phyloP scores from a whole-genome alignment of 2,113 vertebrate species.

The Pseudorhombus dupliciocellatus region DNA sequence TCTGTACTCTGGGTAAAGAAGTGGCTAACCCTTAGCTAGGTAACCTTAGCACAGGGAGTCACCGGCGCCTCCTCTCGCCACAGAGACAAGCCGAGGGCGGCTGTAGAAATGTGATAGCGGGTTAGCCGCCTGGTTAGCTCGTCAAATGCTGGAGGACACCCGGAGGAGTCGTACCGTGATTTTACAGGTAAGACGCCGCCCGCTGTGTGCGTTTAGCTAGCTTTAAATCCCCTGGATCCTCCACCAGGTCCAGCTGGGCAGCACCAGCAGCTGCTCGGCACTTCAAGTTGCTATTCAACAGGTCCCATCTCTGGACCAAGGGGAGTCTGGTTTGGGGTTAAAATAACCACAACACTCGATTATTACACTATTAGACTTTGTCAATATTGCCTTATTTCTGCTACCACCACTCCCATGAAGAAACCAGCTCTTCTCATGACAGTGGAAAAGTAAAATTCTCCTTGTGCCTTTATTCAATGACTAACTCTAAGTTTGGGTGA shows the following conservation, averaged over 20 bases:
- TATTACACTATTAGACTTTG: not conserved
- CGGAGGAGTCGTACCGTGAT: conserved; percentile 21
- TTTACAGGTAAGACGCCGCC: conserved; percentile 51
- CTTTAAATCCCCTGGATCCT: not conserved
- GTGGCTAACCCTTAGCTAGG: conserved; percentile 59
- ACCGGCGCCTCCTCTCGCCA: conserved; percentile 23
- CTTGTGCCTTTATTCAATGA: not conserved
- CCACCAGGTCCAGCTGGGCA: conserved; percentile 1
- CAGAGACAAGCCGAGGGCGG: conserved; percentile 28
- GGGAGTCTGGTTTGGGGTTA: not conserved
- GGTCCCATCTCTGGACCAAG: conserved; percentile 37
- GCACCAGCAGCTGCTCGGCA: conserved; percentile 18
- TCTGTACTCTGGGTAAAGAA: conserved; percentile 24
- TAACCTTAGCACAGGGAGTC: conserved; percentile 51
- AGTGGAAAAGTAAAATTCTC: not conserved
- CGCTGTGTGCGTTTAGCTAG: not conserved
- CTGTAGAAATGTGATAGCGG: conserved; percentile 47
- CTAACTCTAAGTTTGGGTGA: not conserved
- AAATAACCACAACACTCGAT: not conserved
- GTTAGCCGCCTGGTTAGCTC: conserved; percentile 21
- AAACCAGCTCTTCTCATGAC: too few species aligned
- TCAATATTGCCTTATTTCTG: not conserved
- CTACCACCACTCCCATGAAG: not conserved
- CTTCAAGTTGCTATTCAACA: conserved; percentile 48
- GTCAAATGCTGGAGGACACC: conserved; percentile 39